Percentiles rank a stretch among this genome's conserved stretches.
Evolutionary conservation across 2,888 invertebrate genomes (phyloP).

Genomic region (Buathra laborator): DNA sequence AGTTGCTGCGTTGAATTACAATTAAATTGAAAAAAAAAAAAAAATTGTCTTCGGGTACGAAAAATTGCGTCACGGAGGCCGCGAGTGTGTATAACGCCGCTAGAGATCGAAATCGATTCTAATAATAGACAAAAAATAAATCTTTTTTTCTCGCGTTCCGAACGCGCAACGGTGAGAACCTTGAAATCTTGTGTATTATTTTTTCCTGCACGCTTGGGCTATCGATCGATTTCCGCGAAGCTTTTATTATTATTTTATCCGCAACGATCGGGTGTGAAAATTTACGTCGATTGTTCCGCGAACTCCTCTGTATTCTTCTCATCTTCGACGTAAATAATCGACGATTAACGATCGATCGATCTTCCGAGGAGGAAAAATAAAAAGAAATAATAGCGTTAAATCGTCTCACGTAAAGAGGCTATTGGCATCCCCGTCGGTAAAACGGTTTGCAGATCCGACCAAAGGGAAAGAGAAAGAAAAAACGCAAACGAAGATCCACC

Average conservation of each 20-base stretch:
- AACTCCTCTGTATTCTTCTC: background rate
- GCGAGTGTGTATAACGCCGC: background rate
- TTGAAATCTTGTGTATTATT: slow-evolving; percentile 35
- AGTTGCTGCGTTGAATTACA: slow-evolving; percentile 42
- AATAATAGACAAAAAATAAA: slow-evolving; percentile 50
- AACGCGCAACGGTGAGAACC: slow-evolving; percentile 10
- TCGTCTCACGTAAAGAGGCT: slow-evolving; percentile 8
- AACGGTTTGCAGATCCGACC: slow-evolving; percentile 64
- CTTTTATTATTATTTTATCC: background rate
- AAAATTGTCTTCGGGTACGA: background rate
- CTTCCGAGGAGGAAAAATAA: background rate
- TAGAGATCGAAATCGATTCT: slow-evolving; percentile 29
- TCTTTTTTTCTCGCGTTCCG: slow-evolving; percentile 18
- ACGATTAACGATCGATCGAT: background rate
- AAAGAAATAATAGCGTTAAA: background rate
- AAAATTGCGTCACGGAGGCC: slow-evolving; percentile 5
- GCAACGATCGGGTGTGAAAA: background rate
- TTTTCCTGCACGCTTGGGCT: slow-evolving; percentile 15
- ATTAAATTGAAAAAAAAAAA: slow-evolving; percentile 21
- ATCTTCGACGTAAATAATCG: background rate
- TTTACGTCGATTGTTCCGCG: slow-evolving; percentile 3
- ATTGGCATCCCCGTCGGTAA: slow-evolving; percentile 41
- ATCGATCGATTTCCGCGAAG: slow-evolving; percentile 26
- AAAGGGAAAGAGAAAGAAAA: slow-evolving; percentile 72
- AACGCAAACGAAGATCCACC: slow-evolving; percentile 74